phyloP scores from a whole-genome alignment of 1,140 invertebrate genomes.

The Papilio aristodemus region DNA sequence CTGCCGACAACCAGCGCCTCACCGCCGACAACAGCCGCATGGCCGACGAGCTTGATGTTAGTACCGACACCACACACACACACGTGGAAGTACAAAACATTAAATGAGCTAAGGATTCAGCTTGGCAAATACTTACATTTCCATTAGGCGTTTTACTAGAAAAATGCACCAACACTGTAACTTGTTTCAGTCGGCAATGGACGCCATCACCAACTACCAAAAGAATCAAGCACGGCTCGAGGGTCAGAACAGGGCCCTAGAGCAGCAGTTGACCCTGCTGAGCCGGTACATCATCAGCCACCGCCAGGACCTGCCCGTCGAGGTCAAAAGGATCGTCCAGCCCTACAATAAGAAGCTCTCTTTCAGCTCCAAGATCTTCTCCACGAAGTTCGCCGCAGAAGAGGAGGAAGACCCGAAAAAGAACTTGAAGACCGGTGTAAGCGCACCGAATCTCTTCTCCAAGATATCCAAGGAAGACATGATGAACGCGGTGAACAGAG shows the following conservation, averaged over 20 bases:
- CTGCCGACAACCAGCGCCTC: constrained; percentile 53
- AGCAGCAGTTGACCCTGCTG: constrained; percentile 69
- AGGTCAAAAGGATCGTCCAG: constrained; percentile 72
- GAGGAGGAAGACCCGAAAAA: constrained; percentile 60
- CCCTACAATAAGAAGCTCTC: constrained; percentile 69
- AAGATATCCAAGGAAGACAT: constrained; percentile 66
- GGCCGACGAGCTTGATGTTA: constrained; percentile 62
- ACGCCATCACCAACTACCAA: constrained; percentile 70
- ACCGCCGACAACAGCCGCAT: constrained; percentile 48
- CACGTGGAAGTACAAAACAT: not conserved
- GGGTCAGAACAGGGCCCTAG: constrained; percentile 64
- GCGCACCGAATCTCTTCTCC: constrained; percentile 73
- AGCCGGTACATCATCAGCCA: constrained; percentile 66
- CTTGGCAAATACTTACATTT: too few relatives aligned
- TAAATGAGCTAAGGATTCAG: too few relatives aligned
- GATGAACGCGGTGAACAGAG: constrained; percentile 48
- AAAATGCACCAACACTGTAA: not conserved
- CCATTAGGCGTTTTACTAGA: too few relatives aligned
- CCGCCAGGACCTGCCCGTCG: constrained; percentile 67
- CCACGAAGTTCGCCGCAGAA: constrained; percentile 63
- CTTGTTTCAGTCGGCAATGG: constrained; percentile 70
- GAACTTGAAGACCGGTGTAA: constrained; percentile 66
- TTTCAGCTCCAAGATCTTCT: constrained; percentile 71
- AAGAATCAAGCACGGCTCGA: constrained; percentile 67
- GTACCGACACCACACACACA: constrained; percentile 31